Evolutionary conservation across 2,888 invertebrate species (phyloP).

Genomic region (Patella depressa): DNA sequence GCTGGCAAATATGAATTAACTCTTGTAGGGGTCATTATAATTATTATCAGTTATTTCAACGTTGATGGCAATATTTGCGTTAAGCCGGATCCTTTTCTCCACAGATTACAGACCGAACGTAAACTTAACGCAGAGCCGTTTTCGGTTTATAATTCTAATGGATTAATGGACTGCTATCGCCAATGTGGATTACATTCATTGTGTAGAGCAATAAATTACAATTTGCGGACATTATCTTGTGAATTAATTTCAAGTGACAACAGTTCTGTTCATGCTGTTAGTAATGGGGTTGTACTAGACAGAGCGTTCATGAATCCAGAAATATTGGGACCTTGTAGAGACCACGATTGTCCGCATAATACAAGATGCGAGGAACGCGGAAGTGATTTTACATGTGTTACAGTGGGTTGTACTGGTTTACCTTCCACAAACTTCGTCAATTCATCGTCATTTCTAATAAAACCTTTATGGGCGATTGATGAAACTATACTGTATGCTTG

Average conservation of each 20-base stretch:
- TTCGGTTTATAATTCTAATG: neutral
- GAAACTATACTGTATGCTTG: neutral
- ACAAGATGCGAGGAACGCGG: neutral
- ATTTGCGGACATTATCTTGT: neutral
- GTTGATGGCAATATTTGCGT: no score
- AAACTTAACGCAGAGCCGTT: neutral
- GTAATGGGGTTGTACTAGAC: neutral
- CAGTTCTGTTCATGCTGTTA: neutral
- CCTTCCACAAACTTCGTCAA: neutral
- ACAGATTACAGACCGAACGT: no score
- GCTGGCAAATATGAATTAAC: no score
- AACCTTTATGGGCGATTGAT: neutral
- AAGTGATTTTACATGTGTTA: neutral
- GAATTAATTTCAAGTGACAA: neutral
- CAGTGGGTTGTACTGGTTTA: neutral
- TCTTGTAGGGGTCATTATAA: no score
- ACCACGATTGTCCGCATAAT: neutral
- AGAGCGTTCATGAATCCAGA: neutral
- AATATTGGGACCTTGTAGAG: neutral
- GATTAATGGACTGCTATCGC: neutral
- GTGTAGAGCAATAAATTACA: neutral
- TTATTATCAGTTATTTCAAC: no score
- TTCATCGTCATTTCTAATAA: neutral
- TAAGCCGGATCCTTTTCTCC: no score
- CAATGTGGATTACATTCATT: neutral